A percentile compares a stretch with the other conserved stretches of the same genome.
Conservation (phyloP, 2,888 invertebrate genomes). For the Parnassius smintheus region DNA sequence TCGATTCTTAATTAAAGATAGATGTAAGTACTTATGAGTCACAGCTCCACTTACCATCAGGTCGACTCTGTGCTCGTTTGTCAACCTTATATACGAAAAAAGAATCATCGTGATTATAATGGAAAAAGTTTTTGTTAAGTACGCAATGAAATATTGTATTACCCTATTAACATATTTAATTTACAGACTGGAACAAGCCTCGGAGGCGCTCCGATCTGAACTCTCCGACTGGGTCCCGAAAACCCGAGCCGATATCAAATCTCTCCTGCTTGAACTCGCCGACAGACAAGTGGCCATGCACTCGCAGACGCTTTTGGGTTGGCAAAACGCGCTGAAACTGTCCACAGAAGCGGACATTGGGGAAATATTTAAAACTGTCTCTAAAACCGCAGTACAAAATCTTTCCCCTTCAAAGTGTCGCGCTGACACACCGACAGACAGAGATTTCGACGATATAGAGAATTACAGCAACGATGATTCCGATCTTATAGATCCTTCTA, state of each 20-base stretch:
- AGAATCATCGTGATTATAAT: no score
- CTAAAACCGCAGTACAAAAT: slow-evolving; percentile 63
- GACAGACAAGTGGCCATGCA: slow-evolving; percentile 56
- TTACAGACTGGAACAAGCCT: slow-evolving; percentile 63
- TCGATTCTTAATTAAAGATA: no score
- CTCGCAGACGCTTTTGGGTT: slow-evolving; percentile 51
- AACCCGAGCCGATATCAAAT: slow-evolving; percentile 57
- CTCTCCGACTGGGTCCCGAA: slow-evolving; percentile 67
- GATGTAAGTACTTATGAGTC: no score
- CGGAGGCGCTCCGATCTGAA: slow-evolving; percentile 66
- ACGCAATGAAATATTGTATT: no score
- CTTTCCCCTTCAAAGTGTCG: slow-evolving; percentile 57
- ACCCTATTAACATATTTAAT: background rate
- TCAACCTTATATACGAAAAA: no score
- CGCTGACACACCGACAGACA: slow-evolving; percentile 48
- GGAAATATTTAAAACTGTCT: slow-evolving; percentile 69
- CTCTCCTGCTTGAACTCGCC: slow-evolving; percentile 57
- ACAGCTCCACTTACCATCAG: no score
- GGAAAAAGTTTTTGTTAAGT: no score
- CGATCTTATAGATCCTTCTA: slow-evolving; percentile 29
- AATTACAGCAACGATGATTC: slow-evolving; percentile 43
- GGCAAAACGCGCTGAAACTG: slow-evolving; percentile 61
- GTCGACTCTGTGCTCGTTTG: no score
- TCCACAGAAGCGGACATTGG: slow-evolving; percentile 50
- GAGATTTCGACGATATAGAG: slow-evolving; percentile 54